These are phyloP conservation scores for Apis laboriosa DNA, from an alignment of 1,140 invertebrate species.

Conservation along the genomic window DNA sequence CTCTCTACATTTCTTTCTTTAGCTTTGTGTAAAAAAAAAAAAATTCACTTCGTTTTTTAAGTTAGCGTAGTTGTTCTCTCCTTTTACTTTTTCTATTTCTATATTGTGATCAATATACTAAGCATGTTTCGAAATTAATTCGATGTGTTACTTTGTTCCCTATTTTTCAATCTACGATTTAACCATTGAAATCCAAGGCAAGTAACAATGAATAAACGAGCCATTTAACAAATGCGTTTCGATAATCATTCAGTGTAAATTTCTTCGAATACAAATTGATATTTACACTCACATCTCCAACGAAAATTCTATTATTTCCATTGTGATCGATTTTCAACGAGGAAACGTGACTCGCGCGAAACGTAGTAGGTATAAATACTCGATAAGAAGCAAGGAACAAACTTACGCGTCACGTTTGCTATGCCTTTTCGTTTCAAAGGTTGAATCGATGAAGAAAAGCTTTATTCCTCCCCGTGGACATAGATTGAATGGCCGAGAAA, in stretches of 20 bases:
- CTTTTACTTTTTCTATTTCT: not conserved
- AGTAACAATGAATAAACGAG: not conserved
- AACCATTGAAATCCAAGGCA: constrained; percentile 1
- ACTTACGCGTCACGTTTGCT: not conserved
- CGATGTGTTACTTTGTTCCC: not conserved
- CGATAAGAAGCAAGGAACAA: not conserved
- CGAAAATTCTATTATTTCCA: not conserved
- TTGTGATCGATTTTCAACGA: not conserved
- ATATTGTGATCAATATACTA: not conserved
- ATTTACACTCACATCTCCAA: not conserved
- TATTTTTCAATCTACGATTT: not conserved
- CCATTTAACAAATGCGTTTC: not conserved
- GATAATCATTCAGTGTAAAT: not conserved
- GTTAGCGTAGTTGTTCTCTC: not conserved
- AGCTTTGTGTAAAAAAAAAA: not conserved
- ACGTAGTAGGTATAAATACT: not conserved
- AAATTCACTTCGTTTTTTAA: not conserved
- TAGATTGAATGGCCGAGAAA: constrained; percentile 52
- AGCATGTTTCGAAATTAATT: not conserved
- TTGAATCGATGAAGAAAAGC: constrained; percentile 31
- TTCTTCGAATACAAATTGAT: constrained; percentile 21
- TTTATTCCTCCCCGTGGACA: constrained; percentile 23
- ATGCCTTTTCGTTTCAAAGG: constrained; percentile 17
- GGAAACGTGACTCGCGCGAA: not conserved
- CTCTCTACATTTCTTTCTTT: constrained; percentile 4